Evolutionary conservation across 2,888 invertebrate species (phyloP).

Genomic region (Monoplex corrugatus): DNA sequence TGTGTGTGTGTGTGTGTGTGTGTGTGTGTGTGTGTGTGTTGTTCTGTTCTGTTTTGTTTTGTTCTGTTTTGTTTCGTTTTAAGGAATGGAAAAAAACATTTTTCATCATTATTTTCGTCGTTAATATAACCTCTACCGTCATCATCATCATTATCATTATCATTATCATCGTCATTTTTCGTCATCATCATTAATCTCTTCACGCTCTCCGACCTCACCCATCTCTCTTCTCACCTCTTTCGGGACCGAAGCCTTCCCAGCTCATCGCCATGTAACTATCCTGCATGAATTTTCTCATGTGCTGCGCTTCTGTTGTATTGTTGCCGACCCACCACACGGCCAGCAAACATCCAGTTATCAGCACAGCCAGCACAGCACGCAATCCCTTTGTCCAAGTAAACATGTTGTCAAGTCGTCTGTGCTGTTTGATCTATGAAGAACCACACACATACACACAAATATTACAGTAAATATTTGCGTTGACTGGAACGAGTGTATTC

Average conservation of each 20-base stretch:
- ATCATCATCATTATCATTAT: too few species aligned
- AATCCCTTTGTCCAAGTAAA: too few species aligned
- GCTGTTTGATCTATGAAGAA: too few species aligned
- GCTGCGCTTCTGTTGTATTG: background rate
- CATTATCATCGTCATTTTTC: background rate
- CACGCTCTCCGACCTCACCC: background rate
- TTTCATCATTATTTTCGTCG: too few species aligned
- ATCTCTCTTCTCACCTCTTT: conserved; percentile 35
- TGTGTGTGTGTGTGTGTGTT: conserved; percentile 3
- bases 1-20: conserved; percentile 18
- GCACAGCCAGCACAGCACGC: background rate
- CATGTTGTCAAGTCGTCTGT: background rate
- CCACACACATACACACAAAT: too few species aligned
- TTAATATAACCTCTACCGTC: too few species aligned
- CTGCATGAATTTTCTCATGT: conserved; percentile 11
- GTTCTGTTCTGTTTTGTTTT: background rate
- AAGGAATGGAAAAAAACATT: too few species aligned
- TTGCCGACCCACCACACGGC: background rate
- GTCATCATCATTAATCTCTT: background rate
- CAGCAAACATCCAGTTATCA: background rate
- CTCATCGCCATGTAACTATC: conserved; percentile 45
- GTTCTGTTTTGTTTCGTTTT: background rate
- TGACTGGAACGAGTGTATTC: too few species aligned
- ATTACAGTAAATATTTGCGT: too few species aligned
- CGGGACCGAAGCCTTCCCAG: conserved; percentile 51